Evolutionary conservation across 2,888 invertebrate species (phyloP).

Genomic region (Ornithoptera alexandrae): DNA sequence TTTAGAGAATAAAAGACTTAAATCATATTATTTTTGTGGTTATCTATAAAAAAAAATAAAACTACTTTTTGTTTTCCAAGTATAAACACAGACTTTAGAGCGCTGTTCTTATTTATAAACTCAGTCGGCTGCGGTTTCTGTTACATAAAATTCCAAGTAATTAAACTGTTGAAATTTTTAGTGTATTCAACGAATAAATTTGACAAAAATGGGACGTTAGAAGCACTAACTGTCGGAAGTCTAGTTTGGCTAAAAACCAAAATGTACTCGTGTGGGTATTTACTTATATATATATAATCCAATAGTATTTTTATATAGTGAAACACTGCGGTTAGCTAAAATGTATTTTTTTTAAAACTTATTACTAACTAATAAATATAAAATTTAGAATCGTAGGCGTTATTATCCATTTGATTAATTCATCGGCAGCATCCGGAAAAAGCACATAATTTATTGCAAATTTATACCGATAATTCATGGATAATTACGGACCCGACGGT

Average conservation of each 20-base stretch:
- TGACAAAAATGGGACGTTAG: constrained; percentile 74
- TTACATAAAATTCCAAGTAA: constrained; percentile 70
- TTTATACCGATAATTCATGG: constrained; percentile 12
- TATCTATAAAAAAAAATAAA: no score
- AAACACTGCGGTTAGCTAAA: no score
- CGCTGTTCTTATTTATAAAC: not conserved
- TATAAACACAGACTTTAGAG: not conserved
- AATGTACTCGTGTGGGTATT: constrained; percentile 54
- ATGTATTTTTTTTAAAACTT: not conserved
- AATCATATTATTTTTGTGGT: no score
- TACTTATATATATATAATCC: constrained; percentile 26
- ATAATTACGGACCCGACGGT: constrained; percentile 7
- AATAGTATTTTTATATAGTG: not conserved
- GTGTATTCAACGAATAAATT: constrained; percentile 72
- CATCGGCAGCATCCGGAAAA: constrained; percentile 2
- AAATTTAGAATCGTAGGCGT: not conserved
- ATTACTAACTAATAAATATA: not conserved
- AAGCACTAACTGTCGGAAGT: constrained; percentile 67
- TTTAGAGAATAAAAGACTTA: no score
- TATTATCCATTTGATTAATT: constrained; percentile 11
- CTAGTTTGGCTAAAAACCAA: constrained; percentile 75
- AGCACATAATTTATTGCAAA: constrained; percentile 22
- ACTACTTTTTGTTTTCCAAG: no score
- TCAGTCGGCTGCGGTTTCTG: constrained; percentile 57
- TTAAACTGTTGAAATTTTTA: constrained; percentile 78